Base-by-base conservation (phyloP, 1,140 invertebrate genomes). In the Hylyphantes graminicola region DNA sequence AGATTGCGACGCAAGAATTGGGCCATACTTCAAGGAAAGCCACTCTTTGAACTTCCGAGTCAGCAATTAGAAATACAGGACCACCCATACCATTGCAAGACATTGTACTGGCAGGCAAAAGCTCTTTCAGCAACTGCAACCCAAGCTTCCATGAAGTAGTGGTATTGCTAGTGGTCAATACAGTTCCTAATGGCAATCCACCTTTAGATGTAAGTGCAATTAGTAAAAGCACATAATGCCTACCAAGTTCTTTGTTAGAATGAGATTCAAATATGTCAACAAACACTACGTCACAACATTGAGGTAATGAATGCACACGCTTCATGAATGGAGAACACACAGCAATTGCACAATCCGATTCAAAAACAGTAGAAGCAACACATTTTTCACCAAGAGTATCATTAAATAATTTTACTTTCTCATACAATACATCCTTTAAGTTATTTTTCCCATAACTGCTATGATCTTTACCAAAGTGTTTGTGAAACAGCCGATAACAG, bases 381-480 rank as follows among this genome's bases (percentile, higher is more conserved):
- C 77, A 70, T 10, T 15, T 54, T 4, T 80, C 65, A n/a, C 77
- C 65, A 11, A 80, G n/a, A n/a, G 57, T 17, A 50, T 51, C 17
- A 80, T 80, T 80, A 19, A 70, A 80, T 61, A 70, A 21, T 9
- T 15, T 17, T 3, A 80, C 21, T 80, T 80, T 80, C 13, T 11
- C 11, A 55, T 55, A 21, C 7, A 80, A 70, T 15, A 80, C 9
- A 70, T 48, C 61, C 11, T 19, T 35, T 7, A 57, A 5, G 70
- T 80, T 67, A 19, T 80, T 80, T 35, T 80, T 80, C 10, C 53
- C 53, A 50, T 15, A 70, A 12, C 54, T 21, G 48, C 65, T 21
- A 68, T 57, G 59, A 50, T 80, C 77, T 70, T 80, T 80, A 11
- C 77, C 77, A 50, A 80, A 80, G 51, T 80, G 65, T 53, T 80